phyloP scores from a whole-genome alignment of 2,888 invertebrate species.

The Cephus runcator region DNA sequence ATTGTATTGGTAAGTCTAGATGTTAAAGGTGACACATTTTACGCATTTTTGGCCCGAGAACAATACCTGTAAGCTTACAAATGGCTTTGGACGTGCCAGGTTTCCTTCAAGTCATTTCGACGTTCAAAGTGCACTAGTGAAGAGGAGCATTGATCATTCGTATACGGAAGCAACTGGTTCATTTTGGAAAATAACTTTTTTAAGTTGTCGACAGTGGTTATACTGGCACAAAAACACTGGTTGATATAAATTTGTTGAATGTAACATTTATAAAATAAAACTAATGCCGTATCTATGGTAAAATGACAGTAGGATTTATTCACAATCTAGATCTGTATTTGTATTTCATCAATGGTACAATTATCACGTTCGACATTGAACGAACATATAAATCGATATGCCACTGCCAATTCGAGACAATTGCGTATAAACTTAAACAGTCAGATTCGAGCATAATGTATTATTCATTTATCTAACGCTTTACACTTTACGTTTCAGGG shows the following conservation, averaged over 20 bases:
- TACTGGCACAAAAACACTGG: no score
- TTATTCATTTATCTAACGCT: neutral
- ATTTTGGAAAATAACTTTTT: neutral
- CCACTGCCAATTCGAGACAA: neutral
- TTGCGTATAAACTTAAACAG: neutral
- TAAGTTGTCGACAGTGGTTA: no score
- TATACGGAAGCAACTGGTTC: neutral
- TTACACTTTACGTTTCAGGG: neutral
- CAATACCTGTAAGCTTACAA: neutral
- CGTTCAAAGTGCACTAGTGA: neutral
- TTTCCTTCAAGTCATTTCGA: neutral
- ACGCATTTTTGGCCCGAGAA: neutral
- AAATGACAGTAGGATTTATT: neutral
- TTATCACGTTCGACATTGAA: neutral
- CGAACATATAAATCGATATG: neutral
- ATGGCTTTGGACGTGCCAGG: neutral
- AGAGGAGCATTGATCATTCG: neutral
- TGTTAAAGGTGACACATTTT: neutral
- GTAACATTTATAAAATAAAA: neutral
- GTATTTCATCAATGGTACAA: neutral
- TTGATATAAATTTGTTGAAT: no score
- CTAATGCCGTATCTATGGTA: neutral
- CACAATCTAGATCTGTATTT: neutral
- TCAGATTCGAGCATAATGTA: neutral
- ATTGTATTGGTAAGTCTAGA: neutral